These are phyloP conservation scores for Pachyuromys duprasi DNA, from an alignment of 2,797 vertebrate species.

Conservation along the genomic window DNA sequence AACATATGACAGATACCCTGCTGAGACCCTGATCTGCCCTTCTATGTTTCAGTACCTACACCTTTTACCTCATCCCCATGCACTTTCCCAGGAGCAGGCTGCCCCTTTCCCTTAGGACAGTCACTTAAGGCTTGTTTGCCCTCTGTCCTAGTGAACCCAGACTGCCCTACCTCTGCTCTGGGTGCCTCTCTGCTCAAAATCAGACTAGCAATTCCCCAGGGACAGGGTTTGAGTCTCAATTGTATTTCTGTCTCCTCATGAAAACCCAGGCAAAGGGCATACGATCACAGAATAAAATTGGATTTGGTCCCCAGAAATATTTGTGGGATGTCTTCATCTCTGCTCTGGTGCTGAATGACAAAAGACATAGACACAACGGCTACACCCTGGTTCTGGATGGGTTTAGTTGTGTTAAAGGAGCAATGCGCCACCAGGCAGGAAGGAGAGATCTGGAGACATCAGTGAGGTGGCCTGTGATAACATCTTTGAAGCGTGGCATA, in stretches of 20 bases:
- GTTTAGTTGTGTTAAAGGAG: not conserved
- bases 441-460: fast-evolving
- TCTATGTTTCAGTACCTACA: not conserved
- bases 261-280: not conserved
- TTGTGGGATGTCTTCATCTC: too few relatives aligned
- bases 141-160: not conserved
- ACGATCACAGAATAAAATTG: too few relatives aligned
- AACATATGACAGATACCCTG: not conserved
- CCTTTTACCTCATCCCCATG: not conserved
- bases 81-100: not conserved
- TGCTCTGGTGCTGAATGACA: not conserved
- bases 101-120: too few relatives aligned
- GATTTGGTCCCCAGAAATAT: not conserved
- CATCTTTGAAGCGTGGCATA: not conserved
- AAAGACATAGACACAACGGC: not conserved
- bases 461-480: not conserved
- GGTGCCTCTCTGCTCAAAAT: not conserved
- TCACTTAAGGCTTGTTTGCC: not conserved
- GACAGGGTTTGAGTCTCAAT: not conserved
- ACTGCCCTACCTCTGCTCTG: not conserved
- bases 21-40: too few relatives aligned
- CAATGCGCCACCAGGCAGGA: not conserved
- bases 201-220: not conserved
- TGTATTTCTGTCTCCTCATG: not conserved
- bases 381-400: too few relatives aligned